Evolutionary conservation across 1,140 invertebrate species (phyloP), one percentile per base, ranked within the genome.

Genomic region (Galleria mellonella): DNA sequence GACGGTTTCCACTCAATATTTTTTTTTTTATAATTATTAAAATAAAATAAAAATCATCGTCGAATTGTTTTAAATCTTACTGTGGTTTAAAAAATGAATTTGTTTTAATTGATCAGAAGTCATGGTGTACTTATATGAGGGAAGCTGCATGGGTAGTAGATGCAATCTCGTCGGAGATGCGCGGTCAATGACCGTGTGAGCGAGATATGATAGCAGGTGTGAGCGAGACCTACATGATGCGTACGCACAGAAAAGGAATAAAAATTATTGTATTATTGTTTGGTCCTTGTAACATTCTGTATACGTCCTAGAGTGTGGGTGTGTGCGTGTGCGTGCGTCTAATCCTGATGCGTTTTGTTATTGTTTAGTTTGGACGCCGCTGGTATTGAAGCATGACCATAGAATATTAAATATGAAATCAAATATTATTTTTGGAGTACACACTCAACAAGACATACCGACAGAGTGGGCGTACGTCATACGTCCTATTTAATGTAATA

Each of bases 231-330:
- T 48, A 58, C 57, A 64, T 61, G 66, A 72, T 82, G 81, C 77
- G 77, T 84, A 84, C 81, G 73, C 79, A 82, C 72, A 74, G 62
- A 81, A 81, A 78, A 84, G 72, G 72, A 84, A 82, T 79, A 63
- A 76, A 84, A 81, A 79, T 82, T 62, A 75, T 81, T 83, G 71
- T 79, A 72, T 75, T 77, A 79, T 76, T 83, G 71, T 83, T 75
- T 73, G 61, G 69, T 72, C 62, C 61, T 71, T 72, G 61, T 56
- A 53, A 37, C 23, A 32, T 69, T 51, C 17, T 53, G 48, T 43
- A 45, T 36, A 30, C 43, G 44, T 45, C 51, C 41, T 23, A 3
- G 62, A 48, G 37, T 40, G 39, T 47, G 40, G 39, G 40, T 23
- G 17, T 23, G 17, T 23, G 37, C 10, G n/a, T 51, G 42, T 47